A percentile compares a stretch with the other conserved stretches of the same genome.
phyloP scores from a whole-genome alignment of 2,113 vertebrate species.

The Deroptyus accipitrinus region DNA sequence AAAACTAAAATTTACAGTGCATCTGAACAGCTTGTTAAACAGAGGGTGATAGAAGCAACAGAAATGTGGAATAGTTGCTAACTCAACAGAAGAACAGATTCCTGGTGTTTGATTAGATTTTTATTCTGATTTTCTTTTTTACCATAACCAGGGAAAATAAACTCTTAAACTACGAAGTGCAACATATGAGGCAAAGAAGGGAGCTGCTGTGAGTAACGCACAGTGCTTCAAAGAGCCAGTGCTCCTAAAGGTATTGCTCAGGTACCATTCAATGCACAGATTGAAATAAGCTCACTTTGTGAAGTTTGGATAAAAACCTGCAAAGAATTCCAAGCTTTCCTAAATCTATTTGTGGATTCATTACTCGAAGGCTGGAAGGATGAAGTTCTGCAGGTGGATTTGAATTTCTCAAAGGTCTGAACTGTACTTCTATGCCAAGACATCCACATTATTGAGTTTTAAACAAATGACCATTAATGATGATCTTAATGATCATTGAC shows the following conservation, averaged over 20 bases:
- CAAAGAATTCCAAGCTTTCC: neutral
- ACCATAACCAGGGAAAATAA: neutral
- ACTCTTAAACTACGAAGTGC: neutral
- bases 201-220: neutral
- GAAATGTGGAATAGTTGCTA: neutral
- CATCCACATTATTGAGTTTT: conserved; percentile 19
- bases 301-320: neutral
- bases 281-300: neutral
- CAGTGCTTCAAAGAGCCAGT: neutral
- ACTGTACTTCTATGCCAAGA: neutral
- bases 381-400: neutral
- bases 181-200: neutral
- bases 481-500: conserved; percentile 22
- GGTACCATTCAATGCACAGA: neutral
- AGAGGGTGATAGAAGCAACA: neutral
- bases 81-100: neutral
- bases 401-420: neutral
- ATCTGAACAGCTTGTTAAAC: neutral
- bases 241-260: neutral
- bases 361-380: neutral
- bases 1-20: neutral
- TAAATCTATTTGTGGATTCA: neutral
- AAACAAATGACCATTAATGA: conserved; percentile 38
- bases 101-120: neutral
- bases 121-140: neutral